phyloP scores from a whole-genome alignment of 2,888 invertebrate species.

The Trachelus iudaicus region DNA sequence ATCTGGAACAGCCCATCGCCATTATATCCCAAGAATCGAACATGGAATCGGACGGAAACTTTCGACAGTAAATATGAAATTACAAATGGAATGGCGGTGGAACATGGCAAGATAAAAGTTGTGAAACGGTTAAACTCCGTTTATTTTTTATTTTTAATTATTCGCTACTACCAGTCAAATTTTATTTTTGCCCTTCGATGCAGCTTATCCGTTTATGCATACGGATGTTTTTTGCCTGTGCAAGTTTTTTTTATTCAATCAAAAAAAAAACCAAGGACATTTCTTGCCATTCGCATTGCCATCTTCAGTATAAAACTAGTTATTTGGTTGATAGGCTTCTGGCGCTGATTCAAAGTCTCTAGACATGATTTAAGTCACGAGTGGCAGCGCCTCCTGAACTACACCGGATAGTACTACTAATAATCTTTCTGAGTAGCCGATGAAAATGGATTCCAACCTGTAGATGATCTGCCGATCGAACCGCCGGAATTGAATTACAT shows the following conservation, averaged over 20 bases:
- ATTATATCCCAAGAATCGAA: slow-evolving; percentile 49
- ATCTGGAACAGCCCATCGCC: neutral
- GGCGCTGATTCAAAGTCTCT: neutral
- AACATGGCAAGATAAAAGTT: no score
- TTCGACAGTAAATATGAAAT: slow-evolving; percentile 46
- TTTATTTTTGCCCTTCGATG: neutral
- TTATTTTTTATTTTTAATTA: neutral
- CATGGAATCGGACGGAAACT: slow-evolving; percentile 45
- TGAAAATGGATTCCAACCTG: slow-evolving; percentile 27
- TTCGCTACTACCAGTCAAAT: neutral
- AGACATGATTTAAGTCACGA: slow-evolving; percentile 12
- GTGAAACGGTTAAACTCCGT: neutral
- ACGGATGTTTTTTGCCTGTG: neutral
- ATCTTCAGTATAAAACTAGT: neutral
- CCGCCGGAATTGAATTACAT: slow-evolving; percentile 28
- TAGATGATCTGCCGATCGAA: slow-evolving; percentile 28
- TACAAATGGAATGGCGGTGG: slow-evolving; percentile 38
- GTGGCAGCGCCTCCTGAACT: slow-evolving; percentile 28
- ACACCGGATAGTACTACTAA: slow-evolving; percentile 26
- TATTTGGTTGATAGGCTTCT: neutral
- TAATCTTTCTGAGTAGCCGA: slow-evolving; percentile 26
- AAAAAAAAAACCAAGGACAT: neutral
- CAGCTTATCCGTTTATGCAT: neutral
- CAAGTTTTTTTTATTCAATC: neutral
- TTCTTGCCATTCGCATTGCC: neutral